Base-by-base conservation (phyloP, 2,888 invertebrate genomes). In the Tetrapedia diversipes region DNA sequence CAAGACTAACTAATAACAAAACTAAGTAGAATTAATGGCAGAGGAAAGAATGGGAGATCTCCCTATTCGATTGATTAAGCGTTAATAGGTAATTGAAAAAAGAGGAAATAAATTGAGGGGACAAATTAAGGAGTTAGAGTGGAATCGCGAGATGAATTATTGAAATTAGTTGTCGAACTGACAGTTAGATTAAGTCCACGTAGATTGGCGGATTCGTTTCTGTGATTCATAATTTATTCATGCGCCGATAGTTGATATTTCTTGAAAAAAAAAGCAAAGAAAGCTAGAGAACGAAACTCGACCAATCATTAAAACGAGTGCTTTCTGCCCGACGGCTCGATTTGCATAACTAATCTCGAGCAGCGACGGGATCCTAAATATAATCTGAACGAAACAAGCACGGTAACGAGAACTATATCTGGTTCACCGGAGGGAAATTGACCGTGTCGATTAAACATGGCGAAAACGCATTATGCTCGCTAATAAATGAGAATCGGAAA, bases 401-500 rank as follows among this genome's bases (percentile, higher is more conserved):
- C 22, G 45, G 29, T 47, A 65, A 56, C n/a, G 34, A 39, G 54
- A 24, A 41, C 45, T 65, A 65, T 64, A 32, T 66, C 57, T 57
- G 56, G 67, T 27, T 49, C 22, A 24, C 47, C 37, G 29, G 24
- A 22, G 19, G 69, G 43, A 54, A 69, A 64, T 64, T 41, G 37
- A 22, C 16, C 43, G 34, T 14, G 64, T 14, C 32, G 37, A 73
- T 73, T 57, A 51, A 63, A 51, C 47, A 14, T 32, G 51, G 29
- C 27, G 45, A 74, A 74, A 56, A 73, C 6, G 4, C 11, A 70
- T 68, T 56, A 37, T 53, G 27, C 56, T 22, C 10, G 63, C 43
- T 74, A 74, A 74, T 74, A 74, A 51, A 63, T 56, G 63, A 43
- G 22, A 41, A 10, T 22, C 19, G 59, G 59, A 54, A 56, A 29